Evolutionary conservation across 2,113 vertebrate genomes (phyloP).

Genomic region (Hemiprocne comata): DNA sequence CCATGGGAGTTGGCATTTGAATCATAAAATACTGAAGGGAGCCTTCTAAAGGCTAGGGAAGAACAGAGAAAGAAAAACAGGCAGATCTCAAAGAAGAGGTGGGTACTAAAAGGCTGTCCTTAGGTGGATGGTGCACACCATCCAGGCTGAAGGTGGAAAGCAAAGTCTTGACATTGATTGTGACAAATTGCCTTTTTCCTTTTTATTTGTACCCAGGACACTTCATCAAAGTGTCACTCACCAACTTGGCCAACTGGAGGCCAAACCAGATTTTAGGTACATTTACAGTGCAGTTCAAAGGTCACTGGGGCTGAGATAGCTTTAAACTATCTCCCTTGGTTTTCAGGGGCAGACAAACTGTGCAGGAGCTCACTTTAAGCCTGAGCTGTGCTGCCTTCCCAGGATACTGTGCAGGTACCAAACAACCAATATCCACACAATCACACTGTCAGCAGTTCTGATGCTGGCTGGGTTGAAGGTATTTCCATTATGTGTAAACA

Average conservation of each 20-base stretch:
- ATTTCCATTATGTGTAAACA: not conserved
- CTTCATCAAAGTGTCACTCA: not conserved
- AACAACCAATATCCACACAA: not conserved
- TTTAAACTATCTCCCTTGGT: not conserved
- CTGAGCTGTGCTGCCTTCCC: not conserved
- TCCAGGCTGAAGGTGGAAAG: not conserved
- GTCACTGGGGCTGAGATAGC: not conserved
- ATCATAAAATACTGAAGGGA: not conserved
- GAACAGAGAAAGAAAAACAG: not conserved
- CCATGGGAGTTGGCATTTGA: not conserved
- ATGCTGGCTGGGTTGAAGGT: not conserved
- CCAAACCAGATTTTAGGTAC: not conserved
- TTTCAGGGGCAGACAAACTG: not conserved
- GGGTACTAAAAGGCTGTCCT: not conserved
- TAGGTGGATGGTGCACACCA: not conserved
- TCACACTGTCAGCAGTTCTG: not conserved
- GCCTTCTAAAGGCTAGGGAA: not conserved
- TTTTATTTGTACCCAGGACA: not conserved
- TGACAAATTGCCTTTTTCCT: not conserved
- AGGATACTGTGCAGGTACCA: not conserved
- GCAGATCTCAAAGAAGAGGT: not conserved
- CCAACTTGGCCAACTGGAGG: not conserved
- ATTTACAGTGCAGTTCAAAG: not conserved
- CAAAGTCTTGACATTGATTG: accelerated
- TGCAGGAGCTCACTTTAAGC: not conserved